Evolutionary conservation across 2,888 invertebrate genomes (phyloP).

Genomic region (Dynastes maya): DNA sequence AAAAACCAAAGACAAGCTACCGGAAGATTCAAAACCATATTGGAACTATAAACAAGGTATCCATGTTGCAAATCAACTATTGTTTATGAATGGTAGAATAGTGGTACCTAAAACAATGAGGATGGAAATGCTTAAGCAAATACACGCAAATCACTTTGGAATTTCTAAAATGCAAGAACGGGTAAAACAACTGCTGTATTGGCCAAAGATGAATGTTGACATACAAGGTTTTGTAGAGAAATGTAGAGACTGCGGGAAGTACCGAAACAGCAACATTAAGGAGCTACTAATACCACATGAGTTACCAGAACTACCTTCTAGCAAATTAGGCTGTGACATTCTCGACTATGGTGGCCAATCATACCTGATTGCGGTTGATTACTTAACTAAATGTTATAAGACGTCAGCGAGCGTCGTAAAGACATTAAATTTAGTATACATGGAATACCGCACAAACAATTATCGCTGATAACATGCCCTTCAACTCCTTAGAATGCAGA

Average conservation of each 20-base stretch:
- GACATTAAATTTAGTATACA: no score
- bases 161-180: not conserved
- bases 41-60: not conserved
- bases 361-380: not conserved
- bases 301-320: slow-evolving; percentile 7
- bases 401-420: no score
- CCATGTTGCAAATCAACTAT: not conserved
- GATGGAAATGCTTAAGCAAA: not conserved
- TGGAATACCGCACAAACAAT: no score
- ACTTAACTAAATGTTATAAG: not conserved
- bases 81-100: not conserved
- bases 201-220: no score
- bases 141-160: not conserved
- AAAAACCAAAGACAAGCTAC: not conserved
- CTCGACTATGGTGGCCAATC: not conserved
- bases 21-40: not conserved
- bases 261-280: not conserved
- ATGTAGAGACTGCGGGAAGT: not conserved
- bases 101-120: not conserved
- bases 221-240: no score
- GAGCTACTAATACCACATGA: not conserved
- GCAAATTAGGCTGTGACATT: not conserved
- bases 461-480: no score
- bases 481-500: no score
- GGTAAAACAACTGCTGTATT: no score